A percentile compares a stretch with the other conserved stretches of the same genome.
Conservation (phyloP, 2,113 vertebrate species). For the Spea bombifrons region DNA sequence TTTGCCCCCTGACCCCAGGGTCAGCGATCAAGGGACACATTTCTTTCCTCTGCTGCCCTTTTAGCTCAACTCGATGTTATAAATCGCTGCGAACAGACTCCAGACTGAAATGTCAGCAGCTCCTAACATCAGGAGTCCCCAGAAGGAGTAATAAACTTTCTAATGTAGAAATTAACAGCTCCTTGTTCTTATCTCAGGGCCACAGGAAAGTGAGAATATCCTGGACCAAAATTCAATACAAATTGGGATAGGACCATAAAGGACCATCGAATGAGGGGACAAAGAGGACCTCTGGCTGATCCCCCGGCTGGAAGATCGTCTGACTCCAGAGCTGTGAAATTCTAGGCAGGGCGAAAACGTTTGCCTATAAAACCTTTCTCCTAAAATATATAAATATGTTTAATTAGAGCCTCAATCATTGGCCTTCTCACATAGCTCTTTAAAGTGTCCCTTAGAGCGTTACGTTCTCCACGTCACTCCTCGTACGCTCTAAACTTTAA, state of each 20-base stretch:
- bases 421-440: slow-evolving; percentile 10
- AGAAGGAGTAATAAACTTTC: no score
- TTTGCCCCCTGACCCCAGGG: not conserved
- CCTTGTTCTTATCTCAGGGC: no score
- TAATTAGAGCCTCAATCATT: slow-evolving; percentile 67
- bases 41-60: not conserved
- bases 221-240: no score
- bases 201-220: no score
- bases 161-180: no score
- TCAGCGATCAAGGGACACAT: slow-evolving; percentile 4
- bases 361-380: slow-evolving; percentile 37
- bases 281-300: not conserved
- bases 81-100: not conserved
- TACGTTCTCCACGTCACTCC: no score
- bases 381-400: slow-evolving; percentile 70
- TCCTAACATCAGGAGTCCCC: not conserved
- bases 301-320: no score
- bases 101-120: not conserved
- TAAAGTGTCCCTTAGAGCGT: no score
- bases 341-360: slow-evolving; percentile 67
- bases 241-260: not conserved
- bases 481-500: no score
- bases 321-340: slow-evolving; percentile 53
- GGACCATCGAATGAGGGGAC: not conserved
- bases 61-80: not conserved